Conservation (phyloP, 2,113 vertebrate species). For the Oxyruncus cristatus region DNA sequence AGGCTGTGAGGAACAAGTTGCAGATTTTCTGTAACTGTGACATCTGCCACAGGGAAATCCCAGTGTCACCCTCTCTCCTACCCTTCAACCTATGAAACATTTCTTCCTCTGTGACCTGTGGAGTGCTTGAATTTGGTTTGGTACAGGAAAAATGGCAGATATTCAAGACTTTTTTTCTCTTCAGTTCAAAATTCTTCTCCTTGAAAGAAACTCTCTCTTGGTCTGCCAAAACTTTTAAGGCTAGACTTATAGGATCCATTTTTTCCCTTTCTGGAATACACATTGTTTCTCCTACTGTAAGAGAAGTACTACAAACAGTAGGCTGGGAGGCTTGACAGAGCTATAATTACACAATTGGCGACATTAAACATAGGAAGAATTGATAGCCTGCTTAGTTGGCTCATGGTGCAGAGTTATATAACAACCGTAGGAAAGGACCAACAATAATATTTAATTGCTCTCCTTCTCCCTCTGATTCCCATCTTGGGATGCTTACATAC, state of each 20-base stretch:
- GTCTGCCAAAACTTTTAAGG: constrained; percentile 9
- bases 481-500: not conserved
- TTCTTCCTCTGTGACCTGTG: not conserved
- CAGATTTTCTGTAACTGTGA: not conserved
- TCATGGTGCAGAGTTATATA: constrained; percentile 15
- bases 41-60: not conserved
- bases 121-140: not conserved
- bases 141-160: not conserved
- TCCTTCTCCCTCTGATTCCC: constrained; percentile 8
- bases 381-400: constrained; percentile 43
- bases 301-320: constrained; percentile 41
- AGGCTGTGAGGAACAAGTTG: not conserved
- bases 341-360: constrained; percentile 25
- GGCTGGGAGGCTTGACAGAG: constrained; percentile 34
- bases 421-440: not conserved
- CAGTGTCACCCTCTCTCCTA: not conserved
- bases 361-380: constrained; percentile 36
- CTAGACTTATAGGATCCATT: constrained; percentile 18
- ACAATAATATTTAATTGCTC: constrained; percentile 56
- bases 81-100: not conserved
- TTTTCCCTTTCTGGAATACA: not conserved
- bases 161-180: not conserved
- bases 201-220: not conserved
- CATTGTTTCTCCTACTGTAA: constrained; percentile 34
- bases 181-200: not conserved